Conservation (phyloP, 2,888 invertebrate genomes). For the Archips xylosteana region DNA sequence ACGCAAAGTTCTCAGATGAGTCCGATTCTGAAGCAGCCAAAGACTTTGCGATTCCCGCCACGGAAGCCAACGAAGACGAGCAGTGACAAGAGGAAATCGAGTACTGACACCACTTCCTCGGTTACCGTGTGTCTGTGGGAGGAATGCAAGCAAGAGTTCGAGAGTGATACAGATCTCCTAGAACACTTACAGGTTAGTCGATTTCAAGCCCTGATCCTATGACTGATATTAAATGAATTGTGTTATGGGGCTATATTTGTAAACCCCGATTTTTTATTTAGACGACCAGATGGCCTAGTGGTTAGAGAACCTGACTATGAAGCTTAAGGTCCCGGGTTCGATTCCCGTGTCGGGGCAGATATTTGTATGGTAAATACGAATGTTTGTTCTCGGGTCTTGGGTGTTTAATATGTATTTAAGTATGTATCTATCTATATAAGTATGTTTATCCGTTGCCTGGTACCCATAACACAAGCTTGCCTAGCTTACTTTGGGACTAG, state of each 20-base stretch:
- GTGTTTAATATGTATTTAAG: no score
- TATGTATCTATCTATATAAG: no score
- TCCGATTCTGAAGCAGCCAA: conserved; percentile 92
- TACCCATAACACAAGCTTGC: no score
- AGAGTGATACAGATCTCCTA: conserved; percentile 92
- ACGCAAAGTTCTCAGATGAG: conserved; percentile 85
- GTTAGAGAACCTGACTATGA: no score
- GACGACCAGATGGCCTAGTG: no score
- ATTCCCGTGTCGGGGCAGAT: no score
- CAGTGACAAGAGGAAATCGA: conserved; percentile 68
- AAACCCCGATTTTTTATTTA: conserved; percentile 12
- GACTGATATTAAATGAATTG: background rate
- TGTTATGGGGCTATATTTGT: background rate
- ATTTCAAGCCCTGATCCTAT: background rate
- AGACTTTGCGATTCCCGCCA: conserved; percentile 92
- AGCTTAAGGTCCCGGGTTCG: no score
- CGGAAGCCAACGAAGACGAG: conserved; percentile 72
- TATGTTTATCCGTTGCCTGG: no score
- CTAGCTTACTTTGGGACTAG: no score
- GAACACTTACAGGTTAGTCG: conserved; percentile 93
- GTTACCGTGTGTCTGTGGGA: conserved; percentile 92
- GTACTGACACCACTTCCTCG: conserved; percentile 77
- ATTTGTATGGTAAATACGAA: no score
- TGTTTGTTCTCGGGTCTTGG: no score
- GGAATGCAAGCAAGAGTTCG: conserved; percentile 92